Conservation (phyloP, 2,797 vertebrate species). For the Gobionotothen gibberifrons region DNA sequence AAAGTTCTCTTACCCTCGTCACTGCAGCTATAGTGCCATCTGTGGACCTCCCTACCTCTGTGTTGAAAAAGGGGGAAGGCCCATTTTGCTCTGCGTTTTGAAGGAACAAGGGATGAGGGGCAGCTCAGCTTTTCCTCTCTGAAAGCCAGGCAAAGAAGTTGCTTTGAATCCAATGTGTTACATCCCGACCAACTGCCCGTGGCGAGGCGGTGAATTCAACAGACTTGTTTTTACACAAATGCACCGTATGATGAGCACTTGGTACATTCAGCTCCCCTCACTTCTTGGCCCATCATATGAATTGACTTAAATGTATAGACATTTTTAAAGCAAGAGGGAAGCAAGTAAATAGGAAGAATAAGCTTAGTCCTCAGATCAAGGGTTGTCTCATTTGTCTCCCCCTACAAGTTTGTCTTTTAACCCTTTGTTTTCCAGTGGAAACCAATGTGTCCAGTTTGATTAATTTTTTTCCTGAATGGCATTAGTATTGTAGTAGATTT, state of each 20-base stretch:
- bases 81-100: constrained; percentile 54
- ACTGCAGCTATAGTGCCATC: constrained; percentile 78
- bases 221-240: constrained; percentile 70
- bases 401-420: constrained; percentile 69
- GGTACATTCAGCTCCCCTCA: constrained; percentile 69
- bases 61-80: constrained; percentile 56
- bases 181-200: constrained; percentile 44
- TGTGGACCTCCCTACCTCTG: constrained; percentile 62
- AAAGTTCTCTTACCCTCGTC: constrained; percentile 60
- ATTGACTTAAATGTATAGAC: constrained; percentile 58
- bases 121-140: constrained; percentile 44
- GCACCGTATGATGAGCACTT: constrained; percentile 86
- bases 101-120: constrained; percentile 58
- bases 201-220: constrained; percentile 60
- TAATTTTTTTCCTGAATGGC: constrained; percentile 85
- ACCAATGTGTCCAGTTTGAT: constrained; percentile 89
- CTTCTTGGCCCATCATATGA: constrained; percentile 30
- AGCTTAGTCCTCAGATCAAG: constrained; percentile 68
- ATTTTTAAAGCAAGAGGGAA: constrained; percentile 73
- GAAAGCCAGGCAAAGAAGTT: constrained; percentile 24
- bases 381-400: constrained; percentile 57
- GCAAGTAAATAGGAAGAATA: constrained; percentile 79
- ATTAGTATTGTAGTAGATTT: constrained; percentile 93
- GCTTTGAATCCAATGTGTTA: constrained; percentile 34
- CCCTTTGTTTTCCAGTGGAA: constrained; percentile 83